Percentiles rank a stretch among this genome's conserved stretches.
Conservation (phyloP, 2,888 invertebrate genomes). For the Ormyrus thymus region DNA sequence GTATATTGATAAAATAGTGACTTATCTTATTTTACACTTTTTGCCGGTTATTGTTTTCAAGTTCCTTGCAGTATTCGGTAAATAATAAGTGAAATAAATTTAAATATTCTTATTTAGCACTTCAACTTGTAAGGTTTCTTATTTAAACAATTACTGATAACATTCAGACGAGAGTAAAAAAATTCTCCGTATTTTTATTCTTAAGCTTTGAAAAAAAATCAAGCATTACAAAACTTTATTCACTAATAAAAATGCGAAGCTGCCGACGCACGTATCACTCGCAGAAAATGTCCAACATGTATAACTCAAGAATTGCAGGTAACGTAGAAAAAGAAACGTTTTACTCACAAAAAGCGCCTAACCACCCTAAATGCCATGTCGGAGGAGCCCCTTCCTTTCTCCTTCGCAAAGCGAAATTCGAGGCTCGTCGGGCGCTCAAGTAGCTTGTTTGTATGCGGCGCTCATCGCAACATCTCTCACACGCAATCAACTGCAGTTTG, state of each 20-base stretch:
- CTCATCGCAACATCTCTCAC: constrained; percentile 19
- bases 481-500: constrained; percentile 27
- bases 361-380: constrained; percentile 27
- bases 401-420: background rate
- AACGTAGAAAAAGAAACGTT: background rate
- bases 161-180: no score
- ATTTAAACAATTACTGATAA: no score
- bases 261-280: no score
- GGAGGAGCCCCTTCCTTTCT: background rate
- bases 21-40: constrained; percentile 5
- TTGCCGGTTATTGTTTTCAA: background rate
- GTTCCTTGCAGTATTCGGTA: no score
- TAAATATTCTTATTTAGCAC: no score
- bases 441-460: constrained; percentile 6
- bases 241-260: no score
- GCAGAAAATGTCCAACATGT: no score
- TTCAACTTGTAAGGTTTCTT: no score
- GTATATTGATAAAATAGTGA: constrained; percentile 13
- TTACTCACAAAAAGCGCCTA: constrained; percentile 39
- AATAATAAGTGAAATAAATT: no score
- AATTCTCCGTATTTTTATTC: background rate
- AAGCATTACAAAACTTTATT: no score
- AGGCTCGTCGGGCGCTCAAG: background rate
- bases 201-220: background rate
- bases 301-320: no score